These are phyloP conservation scores for Zaprionus lineosus DNA, from an alignment of 2,888 invertebrate species.

Conservation along the genomic window DNA sequence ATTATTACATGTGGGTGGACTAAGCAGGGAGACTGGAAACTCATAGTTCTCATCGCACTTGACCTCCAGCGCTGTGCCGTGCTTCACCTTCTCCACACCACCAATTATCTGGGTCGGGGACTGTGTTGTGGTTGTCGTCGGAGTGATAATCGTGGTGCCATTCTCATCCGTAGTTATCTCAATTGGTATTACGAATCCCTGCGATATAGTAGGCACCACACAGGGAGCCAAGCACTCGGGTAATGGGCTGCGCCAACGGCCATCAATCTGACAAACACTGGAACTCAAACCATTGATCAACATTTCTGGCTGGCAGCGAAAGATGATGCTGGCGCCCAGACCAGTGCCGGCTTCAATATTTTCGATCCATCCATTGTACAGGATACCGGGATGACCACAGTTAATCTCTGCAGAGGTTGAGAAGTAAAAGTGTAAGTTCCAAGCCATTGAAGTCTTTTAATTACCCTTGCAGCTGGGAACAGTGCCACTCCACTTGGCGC, in stretches of 20 bases:
- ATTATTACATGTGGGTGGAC: slow-evolving; percentile 93
- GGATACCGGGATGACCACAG: slow-evolving; percentile 95
- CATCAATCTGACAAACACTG: slow-evolving; percentile 96
- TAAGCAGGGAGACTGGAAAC: slow-evolving; percentile 88
- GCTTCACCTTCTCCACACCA: slow-evolving; percentile 85
- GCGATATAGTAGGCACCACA: slow-evolving; percentile 93
- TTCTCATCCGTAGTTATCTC: slow-evolving; percentile 81
- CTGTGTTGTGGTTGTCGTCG: slow-evolving; percentile 81
- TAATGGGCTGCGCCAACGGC: slow-evolving; percentile 95
- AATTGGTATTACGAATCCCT: slow-evolving; percentile 88
- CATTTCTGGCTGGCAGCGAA: slow-evolving; percentile 96
- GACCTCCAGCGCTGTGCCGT: slow-evolving; percentile 89
- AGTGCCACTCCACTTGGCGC: slow-evolving; percentile 97
- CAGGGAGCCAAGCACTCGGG: slow-evolving; percentile 97
- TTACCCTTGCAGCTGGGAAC: slow-evolving; percentile 95
- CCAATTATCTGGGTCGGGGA: slow-evolving; percentile 60
- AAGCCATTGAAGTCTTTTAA: background rate
- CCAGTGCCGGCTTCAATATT: slow-evolving; percentile 95
- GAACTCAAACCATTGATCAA: slow-evolving; percentile 93
- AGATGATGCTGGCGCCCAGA: slow-evolving; percentile 95
- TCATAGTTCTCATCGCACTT: slow-evolving; percentile 94
- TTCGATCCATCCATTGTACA: slow-evolving; percentile 98
- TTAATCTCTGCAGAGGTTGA: slow-evolving; percentile 90
- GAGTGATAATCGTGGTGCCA: slow-evolving; percentile 75
- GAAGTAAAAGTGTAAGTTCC: background rate